These are phyloP conservation scores for Empidonax traillii DNA, from an alignment of 2,113 vertebrate genomes.

Conservation along the genomic window DNA sequence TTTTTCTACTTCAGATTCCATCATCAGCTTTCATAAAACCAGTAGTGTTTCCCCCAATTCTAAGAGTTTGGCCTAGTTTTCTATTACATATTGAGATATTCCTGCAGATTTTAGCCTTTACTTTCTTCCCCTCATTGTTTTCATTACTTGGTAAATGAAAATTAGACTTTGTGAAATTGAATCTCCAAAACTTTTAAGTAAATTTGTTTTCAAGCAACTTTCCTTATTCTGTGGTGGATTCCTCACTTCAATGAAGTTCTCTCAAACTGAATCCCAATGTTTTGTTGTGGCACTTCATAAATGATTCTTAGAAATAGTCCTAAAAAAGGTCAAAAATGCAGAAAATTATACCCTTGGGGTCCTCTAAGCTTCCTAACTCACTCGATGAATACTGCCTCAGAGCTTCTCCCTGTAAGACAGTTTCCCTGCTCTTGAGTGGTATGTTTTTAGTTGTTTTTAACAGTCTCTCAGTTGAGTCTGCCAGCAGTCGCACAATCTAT, in stretches of 20 bases:
- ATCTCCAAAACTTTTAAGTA: neutral
- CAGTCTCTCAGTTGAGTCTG: neutral
- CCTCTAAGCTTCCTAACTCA: neutral
- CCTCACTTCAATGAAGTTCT: neutral
- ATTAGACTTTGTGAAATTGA: neutral
- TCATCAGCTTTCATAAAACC: neutral
- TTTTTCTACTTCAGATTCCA: neutral
- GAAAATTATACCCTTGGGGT: neutral
- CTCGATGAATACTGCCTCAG: neutral
- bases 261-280: neutral
- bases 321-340: neutral
- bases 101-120: neutral
- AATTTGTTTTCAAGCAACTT: neutral
- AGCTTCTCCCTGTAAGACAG: neutral
- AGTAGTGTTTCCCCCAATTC: neutral
- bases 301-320: neutral
- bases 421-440: neutral
- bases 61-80: neutral
- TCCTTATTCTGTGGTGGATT: neutral
- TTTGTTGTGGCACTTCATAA: neutral
- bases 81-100: neutral
- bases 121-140: neutral
- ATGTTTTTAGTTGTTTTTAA: neutral
- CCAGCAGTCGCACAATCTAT: neutral
- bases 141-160: neutral